Conservation (phyloP, 2,113 vertebrate species). For the Columbina picui region DNA sequence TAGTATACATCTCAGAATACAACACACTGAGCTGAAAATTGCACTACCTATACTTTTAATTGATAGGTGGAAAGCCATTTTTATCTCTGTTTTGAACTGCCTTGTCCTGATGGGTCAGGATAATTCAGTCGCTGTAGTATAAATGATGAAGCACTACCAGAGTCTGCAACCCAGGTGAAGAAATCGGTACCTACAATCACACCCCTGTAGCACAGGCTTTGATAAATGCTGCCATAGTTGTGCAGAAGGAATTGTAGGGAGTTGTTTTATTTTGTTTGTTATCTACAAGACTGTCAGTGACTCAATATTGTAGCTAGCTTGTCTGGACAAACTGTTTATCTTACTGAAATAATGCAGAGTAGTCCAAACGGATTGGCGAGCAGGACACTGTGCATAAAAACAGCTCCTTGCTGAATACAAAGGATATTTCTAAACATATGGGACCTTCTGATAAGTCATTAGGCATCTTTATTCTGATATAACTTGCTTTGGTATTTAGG, state of each 20-base stretch:
- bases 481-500: not conserved
- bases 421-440: not conserved
- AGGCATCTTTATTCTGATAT: not conserved
- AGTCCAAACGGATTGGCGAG: rapidly evolving
- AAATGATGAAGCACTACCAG: not conserved
- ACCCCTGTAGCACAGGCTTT: not conserved
- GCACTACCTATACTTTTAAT: not conserved
- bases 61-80: not conserved
- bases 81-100: not conserved
- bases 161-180: not conserved
- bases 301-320: not conserved
- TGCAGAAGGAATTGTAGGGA: not conserved
- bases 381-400: not conserved
- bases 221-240: not conserved
- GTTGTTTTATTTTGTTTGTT: not conserved
- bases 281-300: rapidly evolving
- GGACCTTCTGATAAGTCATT: not conserved
- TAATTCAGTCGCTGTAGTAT: not conserved
- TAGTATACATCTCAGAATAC: not conserved
- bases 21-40: not conserved
- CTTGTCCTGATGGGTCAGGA: not conserved
- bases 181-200: not conserved
- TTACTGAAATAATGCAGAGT: not conserved
- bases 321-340: not conserved
- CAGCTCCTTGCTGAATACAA: not conserved